These are phyloP conservation scores for Campylomormyrus tamandua DNA, from an alignment of 2,113 vertebrate genomes.

Conservation along the genomic window DNA sequence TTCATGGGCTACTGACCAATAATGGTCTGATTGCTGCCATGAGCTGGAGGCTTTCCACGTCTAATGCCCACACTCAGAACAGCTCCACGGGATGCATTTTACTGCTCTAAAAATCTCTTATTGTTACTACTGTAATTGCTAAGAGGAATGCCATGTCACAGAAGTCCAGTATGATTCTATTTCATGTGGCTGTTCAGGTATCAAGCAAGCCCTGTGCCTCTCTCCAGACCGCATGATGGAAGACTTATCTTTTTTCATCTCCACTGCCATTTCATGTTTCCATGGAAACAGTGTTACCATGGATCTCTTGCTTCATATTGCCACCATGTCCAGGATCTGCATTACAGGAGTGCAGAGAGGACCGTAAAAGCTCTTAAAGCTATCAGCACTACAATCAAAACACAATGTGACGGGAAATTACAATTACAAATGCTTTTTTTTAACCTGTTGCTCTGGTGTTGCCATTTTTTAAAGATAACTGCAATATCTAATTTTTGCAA, in stretches of 20 bases:
- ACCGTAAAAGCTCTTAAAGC: background rate
- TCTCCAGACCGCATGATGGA: background rate
- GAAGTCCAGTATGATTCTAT: background rate
- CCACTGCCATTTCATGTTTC: constrained; percentile 10
- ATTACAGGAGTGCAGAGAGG: background rate
- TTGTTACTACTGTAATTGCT: background rate
- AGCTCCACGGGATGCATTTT: background rate
- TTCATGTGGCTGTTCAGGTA: background rate
- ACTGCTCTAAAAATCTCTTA: background rate
- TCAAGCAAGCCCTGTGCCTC: background rate
- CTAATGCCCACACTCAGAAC: background rate
- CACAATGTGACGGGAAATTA: background rate
- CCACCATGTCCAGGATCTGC: constrained; percentile 9
- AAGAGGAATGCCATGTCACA: background rate
- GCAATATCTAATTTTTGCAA: background rate
- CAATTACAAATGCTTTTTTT: background rate
- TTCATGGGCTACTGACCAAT: background rate
- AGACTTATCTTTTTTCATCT: constrained; percentile 11
- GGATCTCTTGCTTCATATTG: constrained; percentile 23
- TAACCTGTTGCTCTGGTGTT: background rate
- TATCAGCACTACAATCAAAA: background rate
- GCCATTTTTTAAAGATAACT: background rate
- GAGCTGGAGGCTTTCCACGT: background rate
- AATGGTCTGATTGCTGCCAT: background rate
- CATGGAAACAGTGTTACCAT: constrained; percentile 44